These are phyloP conservation scores for Porites rus DNA, from an alignment of 92 coral and sea anemone species.

Conservation along the genomic window DNA sequence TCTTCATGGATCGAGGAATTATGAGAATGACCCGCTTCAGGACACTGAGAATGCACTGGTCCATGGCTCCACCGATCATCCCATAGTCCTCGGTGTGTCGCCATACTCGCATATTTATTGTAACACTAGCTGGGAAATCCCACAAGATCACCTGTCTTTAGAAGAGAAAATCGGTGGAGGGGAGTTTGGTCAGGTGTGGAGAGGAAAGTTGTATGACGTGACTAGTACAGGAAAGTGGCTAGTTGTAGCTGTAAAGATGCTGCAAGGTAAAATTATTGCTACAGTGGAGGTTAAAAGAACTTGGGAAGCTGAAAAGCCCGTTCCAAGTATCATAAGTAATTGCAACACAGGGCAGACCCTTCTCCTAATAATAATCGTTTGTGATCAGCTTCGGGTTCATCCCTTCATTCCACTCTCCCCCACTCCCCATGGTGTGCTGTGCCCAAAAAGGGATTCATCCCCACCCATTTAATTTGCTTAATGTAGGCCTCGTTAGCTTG, in stretches of 20 bases:
- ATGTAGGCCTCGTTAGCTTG: no score
- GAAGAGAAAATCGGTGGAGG: conserved; percentile 40
- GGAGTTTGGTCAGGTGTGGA: conserved; percentile 48
- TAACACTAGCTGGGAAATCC: conserved; percentile 38
- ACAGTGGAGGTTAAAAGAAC: no score
- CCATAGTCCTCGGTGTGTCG: background rate
- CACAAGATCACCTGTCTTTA: background rate
- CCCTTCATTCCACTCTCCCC: no score
- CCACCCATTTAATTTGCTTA: no score
- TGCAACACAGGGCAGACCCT: no score
- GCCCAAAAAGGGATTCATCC: no score
- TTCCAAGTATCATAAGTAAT: no score
- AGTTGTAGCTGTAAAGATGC: conserved; percentile 50
- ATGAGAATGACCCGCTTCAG: background rate
- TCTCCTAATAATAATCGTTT: no score
- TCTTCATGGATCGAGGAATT: background rate
- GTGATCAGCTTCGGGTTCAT: no score
- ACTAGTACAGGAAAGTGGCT: conserved; percentile 29
- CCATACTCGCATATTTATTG: conserved; percentile 6
- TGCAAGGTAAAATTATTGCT: conserved; percentile 29
- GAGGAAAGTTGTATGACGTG: conserved; percentile 5
- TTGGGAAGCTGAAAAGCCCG: no score
- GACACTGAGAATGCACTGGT: background rate
- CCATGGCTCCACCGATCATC: background rate
- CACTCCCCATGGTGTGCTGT: no score